Evolutionary conservation across 2,797 vertebrate species (phyloP).

Genomic region (Hemibagrus guttatus): DNA sequence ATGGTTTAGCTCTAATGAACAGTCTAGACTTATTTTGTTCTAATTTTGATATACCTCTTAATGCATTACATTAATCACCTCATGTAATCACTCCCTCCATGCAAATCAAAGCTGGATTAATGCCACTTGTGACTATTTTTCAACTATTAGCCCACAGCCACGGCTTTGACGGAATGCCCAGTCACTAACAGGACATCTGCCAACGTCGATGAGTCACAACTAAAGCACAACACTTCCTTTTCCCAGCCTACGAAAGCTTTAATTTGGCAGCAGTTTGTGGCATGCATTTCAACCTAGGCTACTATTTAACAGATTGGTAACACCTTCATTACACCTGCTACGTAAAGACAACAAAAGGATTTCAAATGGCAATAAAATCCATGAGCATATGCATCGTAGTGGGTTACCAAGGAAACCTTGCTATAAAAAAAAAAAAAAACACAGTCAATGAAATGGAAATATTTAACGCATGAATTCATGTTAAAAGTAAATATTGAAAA

Average conservation of each 20-base stretch:
- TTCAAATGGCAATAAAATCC: background rate
- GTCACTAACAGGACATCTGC: background rate
- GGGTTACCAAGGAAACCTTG: background rate
- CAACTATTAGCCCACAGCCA: conserved; percentile 10
- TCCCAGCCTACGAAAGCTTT: background rate
- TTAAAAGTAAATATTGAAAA: background rate
- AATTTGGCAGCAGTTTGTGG: background rate
- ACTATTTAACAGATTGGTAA: background rate
- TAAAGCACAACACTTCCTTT: conserved; percentile 2
- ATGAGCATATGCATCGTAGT: background rate
- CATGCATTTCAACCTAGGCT: background rate
- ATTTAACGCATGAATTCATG: background rate
- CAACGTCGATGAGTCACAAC: conserved; percentile 1
- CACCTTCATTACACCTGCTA: background rate
- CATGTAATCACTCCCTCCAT: background rate
- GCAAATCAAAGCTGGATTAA: background rate
- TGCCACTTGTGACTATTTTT: conserved; percentile 14
- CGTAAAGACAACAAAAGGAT: background rate
- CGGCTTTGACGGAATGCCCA: background rate
- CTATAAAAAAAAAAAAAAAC: background rate
- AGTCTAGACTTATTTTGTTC: background rate
- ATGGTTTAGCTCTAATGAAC: background rate
- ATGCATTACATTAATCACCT: background rate
- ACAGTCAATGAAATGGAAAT: background rate
- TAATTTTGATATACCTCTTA: background rate